Base-by-base conservation (phyloP, 2,113 vertebrate species). In the Thomomys bottae region DNA sequence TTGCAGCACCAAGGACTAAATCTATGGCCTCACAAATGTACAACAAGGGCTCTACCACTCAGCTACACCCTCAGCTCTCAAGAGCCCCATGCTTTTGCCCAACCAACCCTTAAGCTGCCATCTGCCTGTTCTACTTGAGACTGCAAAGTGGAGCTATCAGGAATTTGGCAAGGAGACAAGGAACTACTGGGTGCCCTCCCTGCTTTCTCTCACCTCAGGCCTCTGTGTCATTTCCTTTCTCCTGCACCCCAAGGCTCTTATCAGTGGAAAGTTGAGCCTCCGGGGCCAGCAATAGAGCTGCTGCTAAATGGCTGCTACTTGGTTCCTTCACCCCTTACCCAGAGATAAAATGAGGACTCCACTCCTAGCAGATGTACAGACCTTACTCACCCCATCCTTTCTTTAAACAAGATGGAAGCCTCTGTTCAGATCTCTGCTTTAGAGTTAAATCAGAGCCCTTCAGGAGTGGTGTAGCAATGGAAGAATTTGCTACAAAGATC, bases 401-500 rank as follows among this genome's bases (percentile, higher is more conserved):
- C 81, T 68, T 71, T 40, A 68, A 71, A 40, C 70, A 89, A 88
- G 90, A 82, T 72, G 70, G 75, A 73, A 84, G 80, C 61, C 30
- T 70, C 32, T 64, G 23, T 71, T 79, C 71, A 75, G n/a, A 36
- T 45, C 75, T 88, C 45, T 73, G 45, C 80, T 90, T 90, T 92
- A 49, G 68, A 82, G 71, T 88, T 82, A 88, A 79, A 80, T 32
- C 12, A 38, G 63, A 87, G 90, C 73, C 80, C 86, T 92, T 82
- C 30, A 59, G 77, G 90, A 88, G 76, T 80, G 59, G 57, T 64
- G 78, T n/a, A 87, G 73, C 68, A n/a, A 64, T n/a, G 67, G 70
- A 81, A 79, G 68, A 42, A 82, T 71, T 77, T 89, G 77, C 89
- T 40, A 45, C 32, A 64, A 32, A 73, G 68, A 71, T 86, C 66